These are phyloP conservation scores for Antheraea pernyi DNA, from an alignment of 1,140 invertebrate genomes.

Conservation along the genomic window DNA sequence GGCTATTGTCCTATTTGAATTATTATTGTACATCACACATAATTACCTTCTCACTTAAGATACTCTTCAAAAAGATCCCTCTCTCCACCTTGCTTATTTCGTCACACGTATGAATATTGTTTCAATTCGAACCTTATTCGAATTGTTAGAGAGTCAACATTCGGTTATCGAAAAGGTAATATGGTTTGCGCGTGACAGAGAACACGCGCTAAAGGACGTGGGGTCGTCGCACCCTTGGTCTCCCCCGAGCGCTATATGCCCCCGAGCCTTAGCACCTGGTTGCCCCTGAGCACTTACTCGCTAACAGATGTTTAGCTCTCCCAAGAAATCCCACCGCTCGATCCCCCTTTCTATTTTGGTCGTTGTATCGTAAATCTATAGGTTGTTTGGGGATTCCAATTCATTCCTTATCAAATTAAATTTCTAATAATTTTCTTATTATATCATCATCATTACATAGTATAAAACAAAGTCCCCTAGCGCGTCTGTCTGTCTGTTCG, in stretches of 20 bases:
- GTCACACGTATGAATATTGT: not conserved
- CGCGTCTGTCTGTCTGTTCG: too few relatives aligned
- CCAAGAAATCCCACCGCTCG: slow-evolving; percentile 43
- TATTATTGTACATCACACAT: not conserved
- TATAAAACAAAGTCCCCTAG: too few relatives aligned
- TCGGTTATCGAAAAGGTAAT: slow-evolving; percentile 26
- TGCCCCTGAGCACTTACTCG: slow-evolving; percentile 46
- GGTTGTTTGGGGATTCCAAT: not conserved
- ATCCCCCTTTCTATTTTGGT: slow-evolving; percentile 31
- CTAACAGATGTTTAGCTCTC: slow-evolving; percentile 63
- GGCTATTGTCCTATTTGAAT: too few relatives aligned
- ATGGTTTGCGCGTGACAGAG: slow-evolving; percentile 38
- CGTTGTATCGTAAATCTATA: slow-evolving; percentile 7
- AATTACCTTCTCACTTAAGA: not conserved
- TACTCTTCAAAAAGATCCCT: not conserved
- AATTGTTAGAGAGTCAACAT: slow-evolving; percentile 25
- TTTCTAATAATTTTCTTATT: not conserved
- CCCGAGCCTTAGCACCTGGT: slow-evolving; percentile 66
- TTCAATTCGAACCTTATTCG: slow-evolving; percentile 27
- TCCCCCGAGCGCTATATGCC: slow-evolving; percentile 13
- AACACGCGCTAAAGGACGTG: slow-evolving; percentile 47
- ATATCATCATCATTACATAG: too few relatives aligned
- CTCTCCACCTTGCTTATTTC: not conserved
- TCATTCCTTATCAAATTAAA: slow-evolving; percentile 3
- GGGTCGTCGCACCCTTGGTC: slow-evolving; percentile 68